Conservation (phyloP, 92 coral and sea anemone species). For the Siderastrea siderea region DNA sequence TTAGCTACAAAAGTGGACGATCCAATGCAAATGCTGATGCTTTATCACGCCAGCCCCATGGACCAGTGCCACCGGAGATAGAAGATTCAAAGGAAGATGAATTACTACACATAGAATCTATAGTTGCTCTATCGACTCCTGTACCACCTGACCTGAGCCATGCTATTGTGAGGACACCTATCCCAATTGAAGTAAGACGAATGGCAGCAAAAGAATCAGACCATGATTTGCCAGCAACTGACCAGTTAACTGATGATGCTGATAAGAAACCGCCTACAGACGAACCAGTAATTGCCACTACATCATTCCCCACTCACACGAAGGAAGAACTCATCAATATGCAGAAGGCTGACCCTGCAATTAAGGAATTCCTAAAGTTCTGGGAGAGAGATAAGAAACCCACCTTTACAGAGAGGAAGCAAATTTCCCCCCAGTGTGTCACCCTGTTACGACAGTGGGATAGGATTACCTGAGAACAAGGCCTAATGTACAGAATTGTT, state of each 20-base stretch:
- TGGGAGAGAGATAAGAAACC: constrained; percentile 25
- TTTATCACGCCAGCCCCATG: constrained; percentile 50
- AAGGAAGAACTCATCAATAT: constrained; percentile 28
- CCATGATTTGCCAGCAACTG: background rate
- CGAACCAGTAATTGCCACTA: constrained; percentile 7
- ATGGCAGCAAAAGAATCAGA: background rate
- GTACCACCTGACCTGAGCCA: constrained; percentile 25
- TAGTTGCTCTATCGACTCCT: too few species aligned
- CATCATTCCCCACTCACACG: constrained; percentile 25
- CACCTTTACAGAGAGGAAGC: constrained; percentile 27
- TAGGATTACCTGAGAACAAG: constrained; percentile 32
- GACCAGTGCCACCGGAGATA: constrained; percentile 15
- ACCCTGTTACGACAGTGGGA: constrained; percentile 44
- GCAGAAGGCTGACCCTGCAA: constrained; percentile 48
- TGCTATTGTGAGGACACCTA: constrained; percentile 1
- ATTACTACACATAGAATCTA: constrained; percentile 11
- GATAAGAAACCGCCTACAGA: background rate
- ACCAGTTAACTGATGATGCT: background rate
- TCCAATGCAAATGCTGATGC: constrained; percentile 63
- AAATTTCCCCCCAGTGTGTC: constrained; percentile 11
- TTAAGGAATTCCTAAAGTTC: constrained; percentile 21
- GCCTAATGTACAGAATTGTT: constrained; percentile 34
- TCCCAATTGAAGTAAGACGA: constrained; percentile 7
- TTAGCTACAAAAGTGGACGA: constrained; percentile 51
- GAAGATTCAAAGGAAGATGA: constrained; percentile 38